Percentiles rank a stretch among this genome's conserved stretches.
phyloP scores from a whole-genome alignment of 1,140 invertebrate species.

The Xylocopa sonorina region DNA sequence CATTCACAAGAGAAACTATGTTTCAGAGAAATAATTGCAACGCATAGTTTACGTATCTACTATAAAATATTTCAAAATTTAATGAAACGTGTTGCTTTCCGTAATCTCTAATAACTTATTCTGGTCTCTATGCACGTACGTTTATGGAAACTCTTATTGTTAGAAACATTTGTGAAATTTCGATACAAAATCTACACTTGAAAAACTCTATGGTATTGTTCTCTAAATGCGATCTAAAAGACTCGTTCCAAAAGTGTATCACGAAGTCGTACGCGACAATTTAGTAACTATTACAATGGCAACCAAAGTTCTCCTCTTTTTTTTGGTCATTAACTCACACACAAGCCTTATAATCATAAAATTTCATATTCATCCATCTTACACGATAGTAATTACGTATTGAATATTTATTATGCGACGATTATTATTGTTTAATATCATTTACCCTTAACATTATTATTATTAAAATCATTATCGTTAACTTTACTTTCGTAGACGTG shows the following conservation, averaged over 20 bases:
- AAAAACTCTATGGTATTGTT: slow-evolving; percentile 35
- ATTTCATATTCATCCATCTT: slow-evolving; percentile 17
- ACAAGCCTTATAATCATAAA: slow-evolving; percentile 43
- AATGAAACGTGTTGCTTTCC: neutral
- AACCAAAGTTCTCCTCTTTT: no score
- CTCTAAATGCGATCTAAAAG: slow-evolving; percentile 34
- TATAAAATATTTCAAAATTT: slow-evolving; percentile 1
- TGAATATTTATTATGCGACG: slow-evolving; percentile 53
- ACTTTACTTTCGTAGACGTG: slow-evolving; percentile 33
- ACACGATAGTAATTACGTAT: slow-evolving; percentile 45
- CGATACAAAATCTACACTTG: slow-evolving; percentile 58
- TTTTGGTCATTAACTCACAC: slow-evolving; percentile 40
- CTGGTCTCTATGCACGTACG: neutral
- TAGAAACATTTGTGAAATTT: slow-evolving; percentile 52
- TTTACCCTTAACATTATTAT: slow-evolving; percentile 43
- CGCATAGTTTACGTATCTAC: neutral
- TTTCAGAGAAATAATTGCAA: slow-evolving; percentile 3
- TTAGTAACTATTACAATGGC: slow-evolving; percentile 16
- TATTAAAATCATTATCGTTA: slow-evolving; percentile 49
- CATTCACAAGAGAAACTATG: neutral
- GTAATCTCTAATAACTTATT: slow-evolving; percentile 15
- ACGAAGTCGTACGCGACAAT: slow-evolving; percentile 8
- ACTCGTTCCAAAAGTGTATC: slow-evolving; percentile 19
- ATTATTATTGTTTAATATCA: slow-evolving; percentile 48
- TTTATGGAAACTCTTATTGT: slow-evolving; percentile 40